Evolutionary conservation across 1,140 invertebrate genomes (phyloP).

Genomic region (Zaprionus ornatus): DNA sequence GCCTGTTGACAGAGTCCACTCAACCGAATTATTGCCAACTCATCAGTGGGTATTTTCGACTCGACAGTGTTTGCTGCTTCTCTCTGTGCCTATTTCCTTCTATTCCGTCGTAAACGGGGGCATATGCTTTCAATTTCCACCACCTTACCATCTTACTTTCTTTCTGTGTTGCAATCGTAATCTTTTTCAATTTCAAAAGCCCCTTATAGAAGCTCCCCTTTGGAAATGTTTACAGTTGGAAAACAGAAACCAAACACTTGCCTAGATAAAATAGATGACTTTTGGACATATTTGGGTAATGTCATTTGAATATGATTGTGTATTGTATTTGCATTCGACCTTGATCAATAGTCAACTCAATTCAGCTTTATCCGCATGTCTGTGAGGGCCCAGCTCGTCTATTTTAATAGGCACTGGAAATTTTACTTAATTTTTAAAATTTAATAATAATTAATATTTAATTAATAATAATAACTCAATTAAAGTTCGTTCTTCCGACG

Average conservation of each 20-base stretch:
- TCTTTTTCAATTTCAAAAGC: slow-evolving; percentile 59
- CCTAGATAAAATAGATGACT: not conserved
- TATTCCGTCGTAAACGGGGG: slow-evolving; percentile 45
- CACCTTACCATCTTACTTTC: slow-evolving; percentile 34
- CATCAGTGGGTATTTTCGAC: slow-evolving; percentile 76
- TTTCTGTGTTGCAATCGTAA: slow-evolving; percentile 26
- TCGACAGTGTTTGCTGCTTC: slow-evolving; percentile 39
- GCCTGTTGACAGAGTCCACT: slow-evolving; percentile 79
- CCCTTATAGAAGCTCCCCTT: not conserved
- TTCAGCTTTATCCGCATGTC: no score
- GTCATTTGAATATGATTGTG: not conserved
- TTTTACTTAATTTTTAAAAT: no score
- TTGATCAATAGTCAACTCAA: no score
- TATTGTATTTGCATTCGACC: no score
- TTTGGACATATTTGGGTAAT: not conserved
- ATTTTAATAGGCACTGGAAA: no score
- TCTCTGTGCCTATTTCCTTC: slow-evolving; percentile 19
- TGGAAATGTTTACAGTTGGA: not conserved
- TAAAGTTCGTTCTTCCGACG: no score
- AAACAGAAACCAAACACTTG: not conserved
- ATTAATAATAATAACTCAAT: no score
- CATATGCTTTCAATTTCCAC: slow-evolving; percentile 66
- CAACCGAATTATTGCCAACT: slow-evolving; percentile 80
- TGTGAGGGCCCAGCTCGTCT: no score
- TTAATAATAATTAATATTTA: no score